Evolutionary conservation across 1,140 invertebrate species (phyloP), one percentile per base, ranked within the genome.

Genomic region (Popillia japonica): DNA sequence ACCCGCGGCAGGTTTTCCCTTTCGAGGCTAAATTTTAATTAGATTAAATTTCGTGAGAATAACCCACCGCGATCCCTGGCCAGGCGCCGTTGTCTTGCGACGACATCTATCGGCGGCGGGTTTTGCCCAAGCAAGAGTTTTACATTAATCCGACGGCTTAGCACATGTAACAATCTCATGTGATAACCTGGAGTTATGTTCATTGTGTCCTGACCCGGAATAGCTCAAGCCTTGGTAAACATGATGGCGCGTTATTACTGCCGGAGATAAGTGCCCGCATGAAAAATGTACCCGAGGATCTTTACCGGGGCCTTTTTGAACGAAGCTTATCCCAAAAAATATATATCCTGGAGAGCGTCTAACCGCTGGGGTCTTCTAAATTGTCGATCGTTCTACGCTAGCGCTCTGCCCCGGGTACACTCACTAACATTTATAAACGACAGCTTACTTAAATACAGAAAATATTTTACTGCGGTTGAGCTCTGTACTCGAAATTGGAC

Each of bases 171-270:
- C 77, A 77, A 81, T 81, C 79, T 72, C 79, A 72, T 79, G 78
- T 82, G 79, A 82, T 83, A 83, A 82, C 81, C 81, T 76, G 78
- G 80, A 83, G 82, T 83, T 83, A 83, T 83, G 81, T 83, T 77
- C 81, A 82, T 82, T 81, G 81, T 82, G 82, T 82, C 82, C 78
- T 80, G 82, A 82, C 82, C 82, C 75, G 79, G 72, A 81, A 81
- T 83, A 80, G 73, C 78, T 80, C 79, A 80, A 72, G 77, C 75
- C 75, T 76, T 48, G n/a, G 77, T 75, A 79, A 78, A 77, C 78
- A 77, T 68, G 74, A 74, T 72, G 76, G 80, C 72, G 74, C 68
- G 78, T 79, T 79, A 79, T 79, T 79, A 79, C 77, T 68, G 22
- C 27, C 75, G 64, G 55, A 79, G 79, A 79, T 79, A 79, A 79